Percentiles rank a stretch among this genome's conserved stretches.
phyloP scores from a whole-genome alignment of 2,888 invertebrate genomes.

The Norana najaformis region DNA sequence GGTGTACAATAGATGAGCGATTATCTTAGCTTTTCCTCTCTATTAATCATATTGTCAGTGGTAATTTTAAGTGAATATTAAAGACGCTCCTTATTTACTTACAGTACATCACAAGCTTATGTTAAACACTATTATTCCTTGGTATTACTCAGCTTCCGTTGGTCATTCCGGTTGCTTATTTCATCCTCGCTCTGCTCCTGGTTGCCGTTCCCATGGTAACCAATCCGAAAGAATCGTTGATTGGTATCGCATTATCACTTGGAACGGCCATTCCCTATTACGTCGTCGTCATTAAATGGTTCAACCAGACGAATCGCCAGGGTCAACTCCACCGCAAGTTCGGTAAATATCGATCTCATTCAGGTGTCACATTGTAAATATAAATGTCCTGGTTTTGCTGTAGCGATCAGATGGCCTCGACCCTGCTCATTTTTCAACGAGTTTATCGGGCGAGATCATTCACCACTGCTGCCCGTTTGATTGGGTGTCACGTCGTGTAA shows the following conservation, averaged over 20 bases:
- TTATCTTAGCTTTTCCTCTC: too few relatives aligned
- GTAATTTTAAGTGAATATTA: too few relatives aligned
- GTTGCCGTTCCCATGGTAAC: slow-evolving; percentile 30
- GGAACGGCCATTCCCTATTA: slow-evolving; percentile 30
- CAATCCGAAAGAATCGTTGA: slow-evolving; percentile 22
- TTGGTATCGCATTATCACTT: slow-evolving; percentile 15
- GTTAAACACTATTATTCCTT: not conserved
- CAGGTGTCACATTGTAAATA: too few relatives aligned
- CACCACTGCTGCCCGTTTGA: too few relatives aligned
- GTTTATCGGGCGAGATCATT: too few relatives aligned
- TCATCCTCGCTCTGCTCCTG: slow-evolving; percentile 24
- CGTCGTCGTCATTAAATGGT: slow-evolving; percentile 33
- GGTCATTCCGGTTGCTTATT: slow-evolving; percentile 25
- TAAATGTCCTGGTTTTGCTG: too few relatives aligned
- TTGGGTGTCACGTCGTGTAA: too few relatives aligned
- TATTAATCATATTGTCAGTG: too few relatives aligned
- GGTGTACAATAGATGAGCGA: too few relatives aligned
- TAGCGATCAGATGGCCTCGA: too few relatives aligned
- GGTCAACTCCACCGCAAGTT: not conserved
- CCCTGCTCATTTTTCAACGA: too few relatives aligned
- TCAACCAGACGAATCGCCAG: not conserved
- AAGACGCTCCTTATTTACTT: not conserved
- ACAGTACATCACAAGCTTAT: not conserved
- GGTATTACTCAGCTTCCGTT: slow-evolving; percentile 33
- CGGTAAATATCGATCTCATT: not conserved